Conservation (phyloP, 1,140 invertebrate species). For the Rhyzopertha dominica region DNA sequence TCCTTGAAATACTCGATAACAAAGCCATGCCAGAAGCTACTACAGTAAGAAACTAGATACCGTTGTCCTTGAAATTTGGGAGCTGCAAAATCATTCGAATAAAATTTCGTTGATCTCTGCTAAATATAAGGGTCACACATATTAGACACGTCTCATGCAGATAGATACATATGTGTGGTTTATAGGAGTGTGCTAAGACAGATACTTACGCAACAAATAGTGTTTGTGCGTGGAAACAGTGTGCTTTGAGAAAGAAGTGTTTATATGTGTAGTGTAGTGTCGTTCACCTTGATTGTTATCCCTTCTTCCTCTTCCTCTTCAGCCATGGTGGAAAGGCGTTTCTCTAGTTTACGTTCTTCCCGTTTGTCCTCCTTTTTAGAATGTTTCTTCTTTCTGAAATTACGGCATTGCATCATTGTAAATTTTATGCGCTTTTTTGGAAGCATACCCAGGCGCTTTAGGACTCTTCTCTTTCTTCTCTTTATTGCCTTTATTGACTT, state of each 20-base stretch:
- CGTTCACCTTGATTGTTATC: constrained; percentile 53
- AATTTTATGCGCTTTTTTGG: constrained; percentile 1
- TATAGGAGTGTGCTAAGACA: no score
- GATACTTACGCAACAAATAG: no score
- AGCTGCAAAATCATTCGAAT: constrained; percentile 4
- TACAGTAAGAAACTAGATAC: constrained; percentile 2
- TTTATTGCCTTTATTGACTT: constrained; percentile 69
- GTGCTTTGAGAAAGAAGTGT: constrained; percentile 7
- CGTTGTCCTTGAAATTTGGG: not conserved
- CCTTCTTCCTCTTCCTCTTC: constrained; percentile 56
- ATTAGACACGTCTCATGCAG: no score
- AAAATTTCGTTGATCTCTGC: no score
- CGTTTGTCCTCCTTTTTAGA: constrained; percentile 53
- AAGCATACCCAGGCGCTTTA: constrained; percentile 38
- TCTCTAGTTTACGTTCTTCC: constrained; percentile 50
- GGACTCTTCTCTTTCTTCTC: constrained; percentile 47
- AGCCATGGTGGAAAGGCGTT: constrained; percentile 54
- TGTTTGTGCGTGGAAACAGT: not conserved
- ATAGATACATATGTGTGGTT: no score
- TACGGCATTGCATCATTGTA: constrained; percentile 16
- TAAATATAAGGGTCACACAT: no score
- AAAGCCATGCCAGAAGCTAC: no score
- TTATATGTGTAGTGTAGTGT: constrained; percentile 34
- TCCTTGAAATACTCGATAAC: no score
- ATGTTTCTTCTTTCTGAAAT: constrained; percentile 48